Percentiles rank a stretch among this genome's conserved stretches.
Conservation (phyloP, 1,140 invertebrate species). For the Drosophila athabasca region DNA sequence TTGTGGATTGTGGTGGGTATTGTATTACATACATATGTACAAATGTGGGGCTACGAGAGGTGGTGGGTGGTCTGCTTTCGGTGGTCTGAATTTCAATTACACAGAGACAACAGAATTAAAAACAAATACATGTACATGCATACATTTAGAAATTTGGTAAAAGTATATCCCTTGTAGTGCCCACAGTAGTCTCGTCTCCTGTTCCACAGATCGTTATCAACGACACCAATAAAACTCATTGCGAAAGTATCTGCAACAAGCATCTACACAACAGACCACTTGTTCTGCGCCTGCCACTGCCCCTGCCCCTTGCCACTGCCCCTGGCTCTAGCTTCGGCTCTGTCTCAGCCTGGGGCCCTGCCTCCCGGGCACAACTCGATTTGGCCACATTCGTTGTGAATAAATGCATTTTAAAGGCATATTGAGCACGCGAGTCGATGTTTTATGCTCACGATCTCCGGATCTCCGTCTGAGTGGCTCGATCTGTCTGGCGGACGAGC, state of each 20-base stretch:
- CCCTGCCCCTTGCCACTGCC: not conserved
- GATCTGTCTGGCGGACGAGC: slow-evolving; percentile 1
- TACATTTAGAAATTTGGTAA: no score
- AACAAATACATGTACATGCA: no score
- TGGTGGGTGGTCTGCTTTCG: slow-evolving; percentile 38
- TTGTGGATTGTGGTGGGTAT: slow-evolving; percentile 28
- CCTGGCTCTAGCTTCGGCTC: not conserved
- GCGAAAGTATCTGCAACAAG: slow-evolving; percentile 66
- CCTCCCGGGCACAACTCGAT: slow-evolving; percentile 19
- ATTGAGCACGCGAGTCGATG: slow-evolving; percentile 49
- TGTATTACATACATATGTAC: slow-evolving; percentile 19
- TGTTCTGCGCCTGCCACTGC: slow-evolving; percentile 11
- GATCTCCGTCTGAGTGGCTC: slow-evolving; percentile 10
- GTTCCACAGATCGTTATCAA: slow-evolving; percentile 39
- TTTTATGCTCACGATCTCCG: slow-evolving; percentile 19
- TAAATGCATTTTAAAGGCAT: slow-evolving; percentile 74
- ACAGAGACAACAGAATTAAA: no score
- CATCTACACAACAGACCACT: slow-evolving; percentile 48
- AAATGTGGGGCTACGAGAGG: not conserved
- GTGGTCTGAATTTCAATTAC: no score
- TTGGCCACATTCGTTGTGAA: slow-evolving; percentile 33
- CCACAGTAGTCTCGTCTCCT: no score
- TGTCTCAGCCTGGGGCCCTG: not conserved
- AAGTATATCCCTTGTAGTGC: not conserved
- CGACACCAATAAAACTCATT: slow-evolving; percentile 69